Evolutionary conservation across 2,113 vertebrate genomes (phyloP), one percentile per base, ranked within the genome.

Genomic region (Excalfactoria chinensis): DNA sequence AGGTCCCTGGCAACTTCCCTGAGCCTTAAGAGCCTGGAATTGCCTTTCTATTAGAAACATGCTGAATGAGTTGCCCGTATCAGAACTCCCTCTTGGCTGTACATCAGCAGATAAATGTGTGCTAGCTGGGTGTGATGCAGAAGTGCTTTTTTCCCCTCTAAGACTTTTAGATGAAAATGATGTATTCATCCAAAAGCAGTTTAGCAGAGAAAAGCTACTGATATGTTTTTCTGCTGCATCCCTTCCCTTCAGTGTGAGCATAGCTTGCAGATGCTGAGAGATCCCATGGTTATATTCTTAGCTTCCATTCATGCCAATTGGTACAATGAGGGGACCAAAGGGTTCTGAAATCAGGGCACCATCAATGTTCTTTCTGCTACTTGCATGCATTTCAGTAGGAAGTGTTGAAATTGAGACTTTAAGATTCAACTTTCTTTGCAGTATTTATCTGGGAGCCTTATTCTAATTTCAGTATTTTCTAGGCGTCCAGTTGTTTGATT

Each of bases 391-490:
- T 80, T 77, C 35, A 55, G 23, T 14, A 69, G 32, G 11, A 37
- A 20, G 6, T 72, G 23, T 55, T 25, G 70, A 77, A 91, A 51
- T 0, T 73, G 44, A 82, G 79, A 64, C 43, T 84, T 67, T 64
- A 78, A 51, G 22, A 41, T 75, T 70, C 56, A 70, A 18, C 32
- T 85, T 63, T 55, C 25, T 67, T 66, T 88, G 30, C 35, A 9
- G 0, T 85, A 90, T 15, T 58, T 70, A 86, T 84, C 48, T 81
- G 53, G 69, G 37, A 9, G 44, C 8, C 10, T 84, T 84, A 79
- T 76, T 88, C 44, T 63, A 63, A 75, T 76, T 84, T 72, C 59
- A 48, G 6, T 60, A 58, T 84, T 96, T 95, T 88, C 77, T 73
- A 70, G 53, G 17, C 34, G 72, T 55, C 37, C 32, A 59, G 7